Evolutionary conservation across 2,113 vertebrate species (phyloP).

Genomic region (Telmatochromis brichardi): DNA sequence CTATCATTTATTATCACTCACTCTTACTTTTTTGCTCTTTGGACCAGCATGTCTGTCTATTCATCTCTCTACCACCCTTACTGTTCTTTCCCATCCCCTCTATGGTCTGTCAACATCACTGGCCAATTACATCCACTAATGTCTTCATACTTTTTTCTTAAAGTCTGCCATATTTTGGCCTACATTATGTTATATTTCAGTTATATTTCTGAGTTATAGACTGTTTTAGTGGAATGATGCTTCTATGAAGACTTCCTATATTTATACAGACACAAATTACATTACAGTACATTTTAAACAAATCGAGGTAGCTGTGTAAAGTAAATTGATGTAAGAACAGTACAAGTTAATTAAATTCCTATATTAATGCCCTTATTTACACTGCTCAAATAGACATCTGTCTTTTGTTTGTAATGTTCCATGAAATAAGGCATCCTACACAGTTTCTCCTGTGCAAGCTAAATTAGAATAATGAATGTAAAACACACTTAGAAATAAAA

Average conservation of each 20-base stretch:
- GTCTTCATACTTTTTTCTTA: neutral
- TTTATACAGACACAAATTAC: neutral
- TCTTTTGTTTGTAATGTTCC: neutral
- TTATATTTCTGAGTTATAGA: neutral
- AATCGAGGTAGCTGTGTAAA: neutral
- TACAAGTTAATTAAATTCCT: neutral
- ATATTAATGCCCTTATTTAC: neutral
- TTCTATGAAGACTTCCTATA: neutral
- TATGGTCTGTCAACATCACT: neutral
- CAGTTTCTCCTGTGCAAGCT: neutral
- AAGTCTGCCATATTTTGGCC: neutral
- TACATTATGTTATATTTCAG: neutral
- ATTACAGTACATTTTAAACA: neutral
- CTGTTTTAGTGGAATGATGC: neutral
- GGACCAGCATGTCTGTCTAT: neutral
- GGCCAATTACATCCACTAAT: neutral
- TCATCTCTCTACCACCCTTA: neutral
- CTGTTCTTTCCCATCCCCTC: neutral
- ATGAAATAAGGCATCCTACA: neutral
- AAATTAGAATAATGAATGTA: neutral
- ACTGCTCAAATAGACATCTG: neutral
- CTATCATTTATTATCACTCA: constrained; percentile 24
- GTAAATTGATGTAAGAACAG: neutral
- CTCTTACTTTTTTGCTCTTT: neutral
- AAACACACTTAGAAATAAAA: neutral